These are phyloP conservation scores for Zophobas morio DNA, from an alignment of 1,140 invertebrate genomes.

Conservation along the genomic window DNA sequence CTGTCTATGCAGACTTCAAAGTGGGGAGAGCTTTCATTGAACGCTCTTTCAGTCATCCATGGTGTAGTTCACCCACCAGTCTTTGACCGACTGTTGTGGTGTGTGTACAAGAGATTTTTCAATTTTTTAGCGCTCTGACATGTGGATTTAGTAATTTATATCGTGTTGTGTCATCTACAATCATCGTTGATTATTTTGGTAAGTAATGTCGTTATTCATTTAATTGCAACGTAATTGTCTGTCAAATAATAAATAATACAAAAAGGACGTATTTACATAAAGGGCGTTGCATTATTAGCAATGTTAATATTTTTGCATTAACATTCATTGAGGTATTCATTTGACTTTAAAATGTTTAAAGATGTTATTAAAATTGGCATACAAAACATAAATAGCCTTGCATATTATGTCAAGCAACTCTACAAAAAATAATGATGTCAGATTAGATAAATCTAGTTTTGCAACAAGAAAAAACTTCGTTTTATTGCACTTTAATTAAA, in stretches of 20 bases:
- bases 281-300: slow-evolving; percentile 6
- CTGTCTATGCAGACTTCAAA: slow-evolving; percentile 27
- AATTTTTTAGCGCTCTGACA: slow-evolving; percentile 30
- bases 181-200: neutral
- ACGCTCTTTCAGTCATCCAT: slow-evolving; percentile 45
- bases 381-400: neutral
- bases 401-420: neutral
- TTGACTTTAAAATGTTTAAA: neutral
- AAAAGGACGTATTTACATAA: neutral
- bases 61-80: slow-evolving; percentile 48
- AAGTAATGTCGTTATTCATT: neutral
- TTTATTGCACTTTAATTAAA: neutral
- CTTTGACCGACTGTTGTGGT: slow-evolving; percentile 47
- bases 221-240: neutral
- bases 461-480: neutral
- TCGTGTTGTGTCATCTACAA: slow-evolving; percentile 2
- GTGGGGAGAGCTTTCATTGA: slow-evolving; percentile 51
- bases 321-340: neutral
- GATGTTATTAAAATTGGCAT: neutral
- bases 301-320: neutral
- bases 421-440: neutral
- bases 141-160: slow-evolving; percentile 27
- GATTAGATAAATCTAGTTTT: slow-evolving; percentile 7
- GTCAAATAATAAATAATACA: neutral
- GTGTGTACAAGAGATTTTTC: slow-evolving; percentile 22